phyloP scores from a whole-genome alignment of 2,888 invertebrate genomes.

The Metopia argyrocephala region DNA sequence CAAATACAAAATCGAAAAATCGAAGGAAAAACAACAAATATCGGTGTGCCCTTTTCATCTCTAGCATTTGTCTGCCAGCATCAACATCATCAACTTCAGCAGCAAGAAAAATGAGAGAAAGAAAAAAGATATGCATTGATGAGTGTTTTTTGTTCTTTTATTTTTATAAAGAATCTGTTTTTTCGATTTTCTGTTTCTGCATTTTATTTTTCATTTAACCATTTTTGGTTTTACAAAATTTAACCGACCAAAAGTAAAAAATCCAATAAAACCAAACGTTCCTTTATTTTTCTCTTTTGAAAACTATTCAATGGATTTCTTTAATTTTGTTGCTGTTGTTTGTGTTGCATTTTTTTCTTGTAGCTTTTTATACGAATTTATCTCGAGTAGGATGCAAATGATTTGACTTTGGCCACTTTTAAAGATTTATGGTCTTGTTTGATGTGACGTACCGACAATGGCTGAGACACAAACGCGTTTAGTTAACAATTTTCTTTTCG shows the following conservation, averaged over 20 bases:
- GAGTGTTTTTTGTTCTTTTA: constrained; percentile 55
- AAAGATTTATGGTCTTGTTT: constrained; percentile 77
- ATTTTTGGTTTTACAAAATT: constrained; percentile 59
- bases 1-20: constrained; percentile 7
- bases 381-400: constrained; percentile 74
- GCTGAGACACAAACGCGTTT: constrained; percentile 74
- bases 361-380: constrained; percentile 67
- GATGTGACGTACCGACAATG: constrained; percentile 75
- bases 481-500: constrained; percentile 65
- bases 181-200: constrained; percentile 31
- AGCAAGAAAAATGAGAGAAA: not conserved
- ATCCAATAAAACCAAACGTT: constrained; percentile 33
- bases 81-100: constrained; percentile 61
- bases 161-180: constrained; percentile 27
- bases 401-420: constrained; percentile 71
- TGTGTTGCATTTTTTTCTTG: constrained; percentile 61
- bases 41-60: constrained; percentile 65
- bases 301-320: constrained; percentile 41
- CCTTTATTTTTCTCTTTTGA: constrained; percentile 3
- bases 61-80: constrained; percentile 64
- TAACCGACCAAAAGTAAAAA: constrained; percentile 40
- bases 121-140: constrained; percentile 31
- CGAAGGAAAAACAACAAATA: constrained; percentile 48
- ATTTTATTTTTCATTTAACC: constrained; percentile 56
- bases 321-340: constrained; percentile 38